Conservation (phyloP, 2,113 vertebrate genomes). For the Kryptolebias marmoratus region DNA sequence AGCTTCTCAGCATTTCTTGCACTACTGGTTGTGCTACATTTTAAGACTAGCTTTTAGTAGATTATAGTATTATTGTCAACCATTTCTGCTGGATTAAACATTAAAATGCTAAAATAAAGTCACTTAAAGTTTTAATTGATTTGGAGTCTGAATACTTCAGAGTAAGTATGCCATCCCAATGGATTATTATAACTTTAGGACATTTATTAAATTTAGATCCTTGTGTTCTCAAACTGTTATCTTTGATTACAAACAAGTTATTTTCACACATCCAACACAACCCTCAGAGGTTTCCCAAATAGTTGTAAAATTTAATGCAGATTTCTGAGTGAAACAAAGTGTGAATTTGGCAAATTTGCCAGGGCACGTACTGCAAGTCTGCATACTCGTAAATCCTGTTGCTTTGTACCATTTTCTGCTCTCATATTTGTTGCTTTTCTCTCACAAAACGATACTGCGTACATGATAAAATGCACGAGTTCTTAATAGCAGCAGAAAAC, state of each 20-base stretch:
- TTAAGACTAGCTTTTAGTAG: conserved; percentile 32
- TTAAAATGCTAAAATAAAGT: conserved; percentile 25
- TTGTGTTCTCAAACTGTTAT: background rate
- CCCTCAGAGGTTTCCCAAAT: background rate
- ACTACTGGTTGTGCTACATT: conserved; percentile 22
- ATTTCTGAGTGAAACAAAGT: background rate
- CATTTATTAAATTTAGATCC: conserved; percentile 22
- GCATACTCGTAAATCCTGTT: background rate
- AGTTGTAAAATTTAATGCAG: background rate
- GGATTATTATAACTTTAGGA: conserved; percentile 26
- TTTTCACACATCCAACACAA: background rate
- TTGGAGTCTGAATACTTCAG: conserved; percentile 22
- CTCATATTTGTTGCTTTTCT: background rate
- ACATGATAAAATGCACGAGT: background rate
- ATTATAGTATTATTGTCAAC: conserved; percentile 18
- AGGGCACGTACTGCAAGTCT: background rate
- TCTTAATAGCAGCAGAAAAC: background rate
- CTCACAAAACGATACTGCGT: background rate
- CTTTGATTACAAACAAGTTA: background rate
- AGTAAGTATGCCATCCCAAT: conserved; percentile 11
- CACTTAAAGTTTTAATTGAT: conserved; percentile 36
- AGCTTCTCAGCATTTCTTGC: background rate
- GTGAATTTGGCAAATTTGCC: conserved; percentile 3
- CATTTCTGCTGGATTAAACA: conserved; percentile 42
- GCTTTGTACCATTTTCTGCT: background rate